Evolutionary conservation across 2,888 invertebrate species (phyloP).

Genomic region (Xanthorhoe designata): DNA sequence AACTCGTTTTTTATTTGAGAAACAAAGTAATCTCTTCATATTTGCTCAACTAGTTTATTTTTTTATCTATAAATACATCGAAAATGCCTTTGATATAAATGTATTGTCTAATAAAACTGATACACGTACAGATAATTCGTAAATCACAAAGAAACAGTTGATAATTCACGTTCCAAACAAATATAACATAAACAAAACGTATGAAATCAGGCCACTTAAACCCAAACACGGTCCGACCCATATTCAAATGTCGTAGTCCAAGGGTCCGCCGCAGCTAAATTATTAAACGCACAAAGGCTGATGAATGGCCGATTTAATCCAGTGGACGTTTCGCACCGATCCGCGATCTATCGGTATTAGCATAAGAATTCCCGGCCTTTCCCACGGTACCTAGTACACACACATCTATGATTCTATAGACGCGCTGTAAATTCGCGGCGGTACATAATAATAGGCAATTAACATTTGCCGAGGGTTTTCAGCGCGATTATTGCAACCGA

Average conservation of each 20-base stretch:
- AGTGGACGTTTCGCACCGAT: conserved; percentile 66
- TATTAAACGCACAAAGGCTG: conserved; percentile 70
- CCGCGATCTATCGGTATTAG: conserved; percentile 73
- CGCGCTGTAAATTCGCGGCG: conserved; percentile 43
- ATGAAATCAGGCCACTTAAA: conserved; percentile 25
- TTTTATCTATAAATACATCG: not conserved
- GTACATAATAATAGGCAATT: conserved; percentile 53
- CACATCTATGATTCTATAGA: conserved; percentile 39
- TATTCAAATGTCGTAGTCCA: conserved; percentile 43
- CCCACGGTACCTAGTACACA: conserved; percentile 12
- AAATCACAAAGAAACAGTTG: conserved; percentile 1
- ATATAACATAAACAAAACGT: conserved; percentile 26
- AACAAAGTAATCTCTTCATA: not conserved
- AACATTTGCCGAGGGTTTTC: conserved; percentile 40
- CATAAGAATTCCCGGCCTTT: conserved; percentile 70
- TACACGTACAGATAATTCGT: not conserved
- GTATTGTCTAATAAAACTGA: conserved; percentile 2
- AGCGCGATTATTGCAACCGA: conserved; percentile 41
- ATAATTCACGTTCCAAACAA: conserved; percentile 7
- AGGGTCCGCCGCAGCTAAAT: conserved; percentile 63
- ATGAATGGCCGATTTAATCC: conserved; percentile 53
- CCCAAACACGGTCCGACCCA: conserved; percentile 28
- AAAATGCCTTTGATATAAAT: not conserved
- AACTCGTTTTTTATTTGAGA: not conserved
- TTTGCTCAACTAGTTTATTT: not conserved